Percentiles rank a stretch among this genome's conserved stretches.
Conservation (phyloP, 2,113 vertebrate species). For the Tretioscincus oriximinensis region DNA sequence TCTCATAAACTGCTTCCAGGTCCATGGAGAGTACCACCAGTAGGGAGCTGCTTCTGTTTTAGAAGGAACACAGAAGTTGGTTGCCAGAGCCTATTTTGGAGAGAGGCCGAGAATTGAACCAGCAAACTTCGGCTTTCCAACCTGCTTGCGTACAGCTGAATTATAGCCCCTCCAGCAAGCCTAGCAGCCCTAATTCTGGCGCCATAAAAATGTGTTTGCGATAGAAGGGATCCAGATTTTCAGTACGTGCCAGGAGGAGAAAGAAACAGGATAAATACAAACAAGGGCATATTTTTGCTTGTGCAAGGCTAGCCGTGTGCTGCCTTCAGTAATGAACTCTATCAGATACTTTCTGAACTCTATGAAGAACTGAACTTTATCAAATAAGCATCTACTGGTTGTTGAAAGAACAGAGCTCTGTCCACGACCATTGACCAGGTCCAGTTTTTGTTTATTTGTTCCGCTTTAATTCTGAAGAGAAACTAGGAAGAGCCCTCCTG, state of each 20-base stretch:
- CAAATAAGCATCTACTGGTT: neutral
- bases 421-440: no score
- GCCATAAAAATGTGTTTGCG: neutral
- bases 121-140: no score
- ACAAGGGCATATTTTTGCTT: neutral
- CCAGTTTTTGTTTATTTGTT: neutral
- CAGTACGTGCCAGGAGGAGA: neutral
- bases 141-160: no score
- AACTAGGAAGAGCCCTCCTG: neutral
- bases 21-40: no score
- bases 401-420: no score
- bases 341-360: no score
- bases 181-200: neutral
- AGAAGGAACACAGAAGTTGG: neutral
- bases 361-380: no score
- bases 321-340: no score
- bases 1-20: no score
- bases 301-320: neutral
- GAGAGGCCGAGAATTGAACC: no score
- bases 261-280: neutral
- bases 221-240: neutral
- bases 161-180: no score
- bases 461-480: neutral
- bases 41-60: neutral
- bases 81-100: no score